Percentiles rank a stretch among this genome's conserved stretches.
These are phyloP conservation scores for Cephalophus harveyi DNA, from an alignment of 2,113 vertebrate genomes.

Conservation along the genomic window DNA sequence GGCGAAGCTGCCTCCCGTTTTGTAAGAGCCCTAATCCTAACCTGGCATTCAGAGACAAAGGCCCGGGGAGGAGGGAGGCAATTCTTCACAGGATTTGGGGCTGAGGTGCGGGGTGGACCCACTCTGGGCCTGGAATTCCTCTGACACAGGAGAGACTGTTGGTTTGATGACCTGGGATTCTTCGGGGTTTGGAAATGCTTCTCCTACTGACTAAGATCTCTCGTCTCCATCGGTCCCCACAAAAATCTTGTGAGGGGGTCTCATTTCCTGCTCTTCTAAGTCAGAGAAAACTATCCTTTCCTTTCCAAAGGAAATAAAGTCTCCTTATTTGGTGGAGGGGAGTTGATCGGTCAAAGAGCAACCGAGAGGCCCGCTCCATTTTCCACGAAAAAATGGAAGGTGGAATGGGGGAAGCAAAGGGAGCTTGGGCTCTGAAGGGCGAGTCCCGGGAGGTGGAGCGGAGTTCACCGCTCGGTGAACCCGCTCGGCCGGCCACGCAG, in stretches of 20 bases:
- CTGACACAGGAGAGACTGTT: background rate
- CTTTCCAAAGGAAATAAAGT: constrained; percentile 28
- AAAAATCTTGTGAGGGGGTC: background rate
- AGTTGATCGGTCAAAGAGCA: background rate
- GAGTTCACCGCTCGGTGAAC: constrained; percentile 48
- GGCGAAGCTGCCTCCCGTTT: background rate
- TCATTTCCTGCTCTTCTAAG: background rate
- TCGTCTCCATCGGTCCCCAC: background rate
- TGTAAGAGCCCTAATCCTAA: background rate
- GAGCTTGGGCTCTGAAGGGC: background rate
- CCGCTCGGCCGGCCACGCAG: background rate
- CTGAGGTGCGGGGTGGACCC: background rate
- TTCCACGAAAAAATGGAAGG: background rate
- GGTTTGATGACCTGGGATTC: background rate
- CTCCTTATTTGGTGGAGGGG: background rate
- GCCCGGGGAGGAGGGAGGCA: background rate
- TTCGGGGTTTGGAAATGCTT: background rate
- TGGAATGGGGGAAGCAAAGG: background rate
- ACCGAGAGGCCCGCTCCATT: background rate
- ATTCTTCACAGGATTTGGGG: background rate
- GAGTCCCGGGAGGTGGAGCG: background rate
- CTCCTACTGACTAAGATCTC: background rate
- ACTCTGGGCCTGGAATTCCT: background rate
- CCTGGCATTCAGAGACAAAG: constrained; percentile 29
- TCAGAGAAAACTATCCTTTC: background rate